Conservation (phyloP, 2,113 vertebrate species). For the Ciconia stormi region DNA sequence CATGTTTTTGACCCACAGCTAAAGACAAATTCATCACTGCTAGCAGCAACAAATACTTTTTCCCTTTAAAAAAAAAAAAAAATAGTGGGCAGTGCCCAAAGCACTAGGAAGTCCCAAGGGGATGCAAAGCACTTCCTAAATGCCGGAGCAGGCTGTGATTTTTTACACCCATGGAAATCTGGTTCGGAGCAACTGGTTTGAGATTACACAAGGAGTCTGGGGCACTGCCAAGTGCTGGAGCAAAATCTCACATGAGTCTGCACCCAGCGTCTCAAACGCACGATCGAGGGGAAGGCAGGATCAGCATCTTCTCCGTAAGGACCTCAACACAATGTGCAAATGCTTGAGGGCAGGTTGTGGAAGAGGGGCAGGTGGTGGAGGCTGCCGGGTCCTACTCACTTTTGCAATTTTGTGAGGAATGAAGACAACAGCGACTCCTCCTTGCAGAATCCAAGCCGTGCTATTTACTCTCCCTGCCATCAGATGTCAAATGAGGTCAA, state of each 20-base stretch:
- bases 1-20: not conserved
- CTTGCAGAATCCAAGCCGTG: not conserved
- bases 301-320: not conserved
- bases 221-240: not conserved
- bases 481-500: not conserved
- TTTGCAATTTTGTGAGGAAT: not conserved
- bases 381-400: not conserved
- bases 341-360: accelerated
- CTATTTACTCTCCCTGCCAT: not conserved
- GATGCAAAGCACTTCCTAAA: slow-evolving; percentile 51
- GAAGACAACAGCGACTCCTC: not conserved
- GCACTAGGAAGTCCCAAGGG: slow-evolving; percentile 30
- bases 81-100: not conserved
- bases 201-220: slow-evolving; percentile 16
- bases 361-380: not conserved
- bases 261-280: not conserved
- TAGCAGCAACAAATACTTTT: not conserved
- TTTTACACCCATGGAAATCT: slow-evolving; percentile 60
- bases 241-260: not conserved
- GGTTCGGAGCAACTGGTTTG: not conserved
- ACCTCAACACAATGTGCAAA: accelerated
- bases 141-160: slow-evolving; percentile 21
- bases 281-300: not conserved
- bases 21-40: not conserved
- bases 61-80: not conserved